Conservation (phyloP, 1,140 invertebrate species). For the Agraylea sexmaculata region DNA sequence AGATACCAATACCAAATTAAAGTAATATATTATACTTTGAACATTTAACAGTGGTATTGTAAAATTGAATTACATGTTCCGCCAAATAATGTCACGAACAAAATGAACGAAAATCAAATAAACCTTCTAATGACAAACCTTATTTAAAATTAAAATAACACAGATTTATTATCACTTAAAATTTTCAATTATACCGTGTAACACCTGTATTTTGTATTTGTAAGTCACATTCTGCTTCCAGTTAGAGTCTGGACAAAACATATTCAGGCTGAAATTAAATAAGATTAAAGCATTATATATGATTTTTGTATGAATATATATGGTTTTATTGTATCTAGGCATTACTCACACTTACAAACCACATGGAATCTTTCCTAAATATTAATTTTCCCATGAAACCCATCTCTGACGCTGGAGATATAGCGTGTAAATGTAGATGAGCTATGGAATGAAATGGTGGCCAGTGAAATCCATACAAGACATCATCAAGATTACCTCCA, state of each 20-base stretch:
- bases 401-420: slow-evolving; percentile 70
- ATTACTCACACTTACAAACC: slow-evolving; percentile 73
- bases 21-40: too few relatives aligned
- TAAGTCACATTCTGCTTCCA: too few relatives aligned
- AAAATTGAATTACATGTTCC: too few relatives aligned
- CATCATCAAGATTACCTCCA: slow-evolving; percentile 40
- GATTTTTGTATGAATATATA: neutral
- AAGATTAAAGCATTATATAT: neutral
- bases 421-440: slow-evolving; percentile 82
- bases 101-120: too few relatives aligned
- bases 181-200: too few relatives aligned
- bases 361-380: slow-evolving; percentile 62
- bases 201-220: too few relatives aligned
- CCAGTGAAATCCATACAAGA: slow-evolving; percentile 78
- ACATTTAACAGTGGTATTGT: too few relatives aligned
- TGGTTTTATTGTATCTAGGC: neutral
- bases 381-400: slow-evolving; percentile 51
- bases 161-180: too few relatives aligned
- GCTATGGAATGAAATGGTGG: slow-evolving; percentile 75
- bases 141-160: too few relatives aligned
- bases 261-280: slow-evolving; percentile 18
- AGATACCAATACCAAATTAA: too few relatives aligned
- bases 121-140: too few relatives aligned
- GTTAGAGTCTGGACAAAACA: slow-evolving; percentile 16
- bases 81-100: too few relatives aligned